Evolutionary conservation across 1,140 invertebrate species (phyloP).

Genomic region (Tribolium madens): DNA sequence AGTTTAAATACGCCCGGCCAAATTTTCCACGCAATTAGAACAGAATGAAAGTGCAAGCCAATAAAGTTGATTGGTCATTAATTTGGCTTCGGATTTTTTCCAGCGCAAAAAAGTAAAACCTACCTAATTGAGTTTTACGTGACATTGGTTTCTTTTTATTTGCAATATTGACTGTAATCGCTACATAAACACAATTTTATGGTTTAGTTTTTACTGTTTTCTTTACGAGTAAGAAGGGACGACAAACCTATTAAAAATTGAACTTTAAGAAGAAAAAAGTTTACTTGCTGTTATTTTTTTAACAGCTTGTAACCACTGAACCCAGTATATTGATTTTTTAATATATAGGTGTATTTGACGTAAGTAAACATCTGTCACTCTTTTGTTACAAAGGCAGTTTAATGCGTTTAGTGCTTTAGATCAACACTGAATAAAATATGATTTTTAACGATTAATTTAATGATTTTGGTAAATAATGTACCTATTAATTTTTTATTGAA

Average conservation of each 20-base stretch:
- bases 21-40: slow-evolving; percentile 30
- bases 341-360: too few relatives aligned
- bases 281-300: too few relatives aligned
- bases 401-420: too few relatives aligned
- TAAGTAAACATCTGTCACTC: too few relatives aligned
- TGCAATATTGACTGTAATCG: slow-evolving; percentile 4
- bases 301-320: too few relatives aligned
- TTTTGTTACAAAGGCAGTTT: too few relatives aligned
- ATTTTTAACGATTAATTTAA: too few relatives aligned
- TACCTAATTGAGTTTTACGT: slow-evolving; percentile 34
- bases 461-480: too few relatives aligned
- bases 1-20: neutral
- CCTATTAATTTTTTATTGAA: too few relatives aligned
- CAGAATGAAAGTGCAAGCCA: neutral
- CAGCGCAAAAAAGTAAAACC: slow-evolving; percentile 21
- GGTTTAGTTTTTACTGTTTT: slow-evolving; percentile 16
- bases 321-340: too few relatives aligned
- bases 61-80: slow-evolving; percentile 30
- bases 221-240: neutral
- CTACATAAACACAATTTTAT: slow-evolving; percentile 1
- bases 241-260: neutral
- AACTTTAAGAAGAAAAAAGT: neutral
- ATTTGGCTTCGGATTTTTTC: slow-evolving; percentile 19
- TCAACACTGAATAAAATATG: too few relatives aligned
- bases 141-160: slow-evolving; percentile 30